Conservation (phyloP, 2,888 invertebrate genomes). For the Timema cristinae region DNA sequence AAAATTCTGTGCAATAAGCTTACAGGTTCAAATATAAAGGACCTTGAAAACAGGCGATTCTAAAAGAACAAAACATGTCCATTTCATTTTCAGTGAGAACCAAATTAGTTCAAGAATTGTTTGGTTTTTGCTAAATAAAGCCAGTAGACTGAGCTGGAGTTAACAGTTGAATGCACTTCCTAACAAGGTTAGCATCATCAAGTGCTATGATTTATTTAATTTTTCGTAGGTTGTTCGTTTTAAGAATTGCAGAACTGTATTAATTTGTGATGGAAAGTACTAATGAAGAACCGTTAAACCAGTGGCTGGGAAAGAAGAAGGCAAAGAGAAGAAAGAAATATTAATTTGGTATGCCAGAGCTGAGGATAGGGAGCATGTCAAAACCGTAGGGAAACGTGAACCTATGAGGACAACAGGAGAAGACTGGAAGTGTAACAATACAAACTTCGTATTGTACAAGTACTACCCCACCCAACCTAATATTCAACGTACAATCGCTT, state of each 20-base stretch:
- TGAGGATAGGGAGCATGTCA: not conserved
- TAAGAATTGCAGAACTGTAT: not conserved
- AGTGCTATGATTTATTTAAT: not conserved
- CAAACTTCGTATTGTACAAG: no score
- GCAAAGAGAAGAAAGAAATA: not conserved
- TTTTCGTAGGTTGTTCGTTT: not conserved
- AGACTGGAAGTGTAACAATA: not conserved
- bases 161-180: no score
- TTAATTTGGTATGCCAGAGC: not conserved
- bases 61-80: slow-evolving; percentile 5
- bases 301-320: slow-evolving; percentile 1
- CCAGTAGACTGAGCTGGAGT: not conserved
- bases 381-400: not conserved
- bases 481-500: no score
- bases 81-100: not conserved
- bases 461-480: no score
- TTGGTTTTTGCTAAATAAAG: not conserved
- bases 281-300: slow-evolving; percentile 1
- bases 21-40: not conserved
- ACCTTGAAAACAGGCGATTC: not conserved
- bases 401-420: slow-evolving; percentile 7
- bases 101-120: not conserved
- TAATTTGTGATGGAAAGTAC: not conserved
- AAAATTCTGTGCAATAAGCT: not conserved
- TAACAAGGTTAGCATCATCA: no score